A percentile compares a stretch with the other conserved stretches of the same genome.
Evolutionary conservation across 2,113 vertebrate genomes (phyloP).

Genomic region (Herpailurus yagouaroundi): DNA sequence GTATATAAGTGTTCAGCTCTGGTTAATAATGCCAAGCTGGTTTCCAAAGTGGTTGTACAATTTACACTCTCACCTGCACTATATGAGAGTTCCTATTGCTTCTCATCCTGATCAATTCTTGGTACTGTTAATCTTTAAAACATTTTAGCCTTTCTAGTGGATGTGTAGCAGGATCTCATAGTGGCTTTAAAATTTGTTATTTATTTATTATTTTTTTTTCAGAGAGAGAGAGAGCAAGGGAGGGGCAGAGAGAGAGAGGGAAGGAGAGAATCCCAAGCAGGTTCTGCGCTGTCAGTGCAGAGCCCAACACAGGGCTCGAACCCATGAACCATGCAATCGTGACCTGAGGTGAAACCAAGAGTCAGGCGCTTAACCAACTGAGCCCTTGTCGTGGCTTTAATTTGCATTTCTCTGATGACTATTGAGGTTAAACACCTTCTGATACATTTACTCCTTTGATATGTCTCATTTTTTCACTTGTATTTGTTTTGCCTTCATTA

Average conservation of each 20-base stretch:
- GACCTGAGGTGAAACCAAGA: no score
- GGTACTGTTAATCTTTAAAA: background rate
- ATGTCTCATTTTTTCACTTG: background rate
- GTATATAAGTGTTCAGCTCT: background rate
- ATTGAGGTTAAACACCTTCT: background rate
- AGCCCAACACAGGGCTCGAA: no score
- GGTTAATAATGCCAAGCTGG: background rate
- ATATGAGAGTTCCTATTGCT: background rate
- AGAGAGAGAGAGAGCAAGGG: no score
- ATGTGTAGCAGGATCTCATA: background rate
- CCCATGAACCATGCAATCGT: no score
- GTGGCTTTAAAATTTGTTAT: background rate
- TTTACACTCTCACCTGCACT: background rate
- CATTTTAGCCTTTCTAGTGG: background rate
- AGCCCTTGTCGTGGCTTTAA: background rate
- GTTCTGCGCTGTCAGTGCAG: no score
- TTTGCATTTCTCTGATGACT: conserved; percentile 14
- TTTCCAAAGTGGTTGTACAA: background rate
- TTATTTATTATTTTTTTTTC: no score
- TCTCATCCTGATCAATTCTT: background rate
- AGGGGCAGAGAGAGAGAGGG: no score
- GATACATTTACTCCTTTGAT: conserved; percentile 6
- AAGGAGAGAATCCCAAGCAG: no score
- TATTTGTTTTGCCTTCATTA: conserved; percentile 8
- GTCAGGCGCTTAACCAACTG: no score